Evolutionary conservation across 2,113 vertebrate species (phyloP).

Genomic region (Psophia crepitans): DNA sequence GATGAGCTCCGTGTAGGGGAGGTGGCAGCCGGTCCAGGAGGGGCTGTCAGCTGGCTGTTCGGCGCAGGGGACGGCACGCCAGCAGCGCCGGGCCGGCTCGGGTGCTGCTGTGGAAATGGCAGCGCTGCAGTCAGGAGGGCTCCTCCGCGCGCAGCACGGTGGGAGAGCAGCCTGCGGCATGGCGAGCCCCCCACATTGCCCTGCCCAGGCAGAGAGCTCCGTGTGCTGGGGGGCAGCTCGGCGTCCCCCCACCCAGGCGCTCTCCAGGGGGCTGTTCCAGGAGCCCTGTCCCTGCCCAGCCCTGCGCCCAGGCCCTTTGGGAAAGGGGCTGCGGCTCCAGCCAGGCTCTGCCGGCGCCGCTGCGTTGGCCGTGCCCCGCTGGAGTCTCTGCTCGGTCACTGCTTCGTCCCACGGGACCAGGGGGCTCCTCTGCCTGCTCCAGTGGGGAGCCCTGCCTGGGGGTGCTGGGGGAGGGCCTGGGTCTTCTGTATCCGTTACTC

Average conservation of each 20-base stretch:
- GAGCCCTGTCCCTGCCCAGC: not conserved
- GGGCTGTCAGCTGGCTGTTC: not conserved
- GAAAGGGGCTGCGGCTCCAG: not conserved
- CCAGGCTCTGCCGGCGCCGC: not conserved
- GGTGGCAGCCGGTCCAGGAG: not conserved
- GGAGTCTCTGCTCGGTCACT: not conserved
- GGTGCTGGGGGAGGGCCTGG: not conserved
- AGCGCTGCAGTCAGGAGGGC: not conserved
- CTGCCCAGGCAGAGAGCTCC: not conserved
- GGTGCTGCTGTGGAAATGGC: not conserved
- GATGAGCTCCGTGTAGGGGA: not conserved
- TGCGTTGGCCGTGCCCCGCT: not conserved
- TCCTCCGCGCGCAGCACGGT: not conserved
- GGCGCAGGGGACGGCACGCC: not conserved
- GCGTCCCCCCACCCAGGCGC: not conserved
- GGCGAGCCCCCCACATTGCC: not conserved
- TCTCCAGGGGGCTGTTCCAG: not conserved
- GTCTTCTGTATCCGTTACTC: not conserved
- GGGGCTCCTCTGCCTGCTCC: not conserved
- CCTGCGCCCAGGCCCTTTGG: not conserved
- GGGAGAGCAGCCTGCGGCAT: not conserved
- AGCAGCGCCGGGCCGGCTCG: not conserved
- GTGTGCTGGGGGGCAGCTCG: not conserved
- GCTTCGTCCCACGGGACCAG: not conserved
- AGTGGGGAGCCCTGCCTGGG: accelerated